These are phyloP conservation scores for Lottia scabra DNA, from an alignment of 2,888 invertebrate genomes.

Conservation along the genomic window DNA sequence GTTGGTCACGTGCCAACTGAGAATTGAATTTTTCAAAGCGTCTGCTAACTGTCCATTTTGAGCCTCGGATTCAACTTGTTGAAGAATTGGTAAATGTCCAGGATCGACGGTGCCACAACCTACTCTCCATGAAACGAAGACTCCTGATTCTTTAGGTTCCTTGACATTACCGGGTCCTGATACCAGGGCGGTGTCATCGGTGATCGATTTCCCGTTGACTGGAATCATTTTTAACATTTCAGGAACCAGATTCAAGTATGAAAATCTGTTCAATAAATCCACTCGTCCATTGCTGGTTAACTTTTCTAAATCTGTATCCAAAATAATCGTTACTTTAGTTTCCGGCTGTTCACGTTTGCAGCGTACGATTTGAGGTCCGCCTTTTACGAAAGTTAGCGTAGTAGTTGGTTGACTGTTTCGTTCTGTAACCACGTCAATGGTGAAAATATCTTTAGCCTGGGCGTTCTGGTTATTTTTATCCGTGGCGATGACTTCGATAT, in stretches of 20 bases:
- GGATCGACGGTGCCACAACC: conserved; percentile 82
- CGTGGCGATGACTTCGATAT: conserved; percentile 67
- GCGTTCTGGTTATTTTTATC: conserved; percentile 42
- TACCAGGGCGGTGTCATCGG: conserved; percentile 63
- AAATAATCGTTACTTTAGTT: conserved; percentile 77
- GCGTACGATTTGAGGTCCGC: conserved; percentile 49
- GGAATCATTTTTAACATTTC: conserved; percentile 59
- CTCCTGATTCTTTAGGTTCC: conserved; percentile 45
- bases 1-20: conserved; percentile 79
- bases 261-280: conserved; percentile 52
- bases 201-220: conserved; percentile 53
- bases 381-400: conserved; percentile 37
- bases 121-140: conserved; percentile 73
- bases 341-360: conserved; percentile 71
- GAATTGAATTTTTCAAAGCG: conserved; percentile 77
- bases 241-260: conserved; percentile 57
- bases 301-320: conserved; percentile 77
- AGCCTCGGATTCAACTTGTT: conserved; percentile 78
- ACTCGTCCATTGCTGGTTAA: conserved; percentile 77
- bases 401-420: conserved; percentile 32
- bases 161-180: conserved; percentile 62
- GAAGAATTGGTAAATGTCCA: conserved; percentile 77
- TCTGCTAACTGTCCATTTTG: conserved; percentile 80
- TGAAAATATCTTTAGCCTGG: conserved; percentile 77
- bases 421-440: conserved; percentile 74